These are phyloP conservation scores for Zosterops lateralis DNA, from an alignment of 2,113 vertebrate genomes.

Conservation along the genomic window DNA sequence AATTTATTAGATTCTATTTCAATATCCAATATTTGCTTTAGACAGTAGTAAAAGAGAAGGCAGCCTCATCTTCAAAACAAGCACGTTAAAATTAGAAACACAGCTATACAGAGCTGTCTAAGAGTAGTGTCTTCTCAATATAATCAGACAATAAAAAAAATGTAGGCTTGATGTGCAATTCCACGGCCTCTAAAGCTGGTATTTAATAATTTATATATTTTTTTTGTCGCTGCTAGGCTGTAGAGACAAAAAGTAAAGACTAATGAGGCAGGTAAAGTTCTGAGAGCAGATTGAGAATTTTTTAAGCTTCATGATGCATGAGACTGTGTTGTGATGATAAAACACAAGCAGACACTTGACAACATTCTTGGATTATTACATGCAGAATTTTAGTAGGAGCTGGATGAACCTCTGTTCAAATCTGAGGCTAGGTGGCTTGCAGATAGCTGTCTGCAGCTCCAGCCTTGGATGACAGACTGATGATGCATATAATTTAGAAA, in stretches of 20 bases:
- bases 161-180: neutral
- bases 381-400: neutral
- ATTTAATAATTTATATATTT: neutral
- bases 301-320: neutral
- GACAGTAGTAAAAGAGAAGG: neutral
- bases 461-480: neutral
- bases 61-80: slow-evolving; percentile 6
- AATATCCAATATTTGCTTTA: neutral
- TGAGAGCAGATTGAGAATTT: neutral
- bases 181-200: neutral
- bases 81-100: neutral
- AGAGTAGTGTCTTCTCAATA: neutral
- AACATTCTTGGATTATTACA: neutral
- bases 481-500: neutral
- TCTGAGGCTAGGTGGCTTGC: neutral
- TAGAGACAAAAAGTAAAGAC: neutral
- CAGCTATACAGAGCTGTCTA: neutral
- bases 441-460: neutral
- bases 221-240: neutral
- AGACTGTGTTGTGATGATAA: neutral
- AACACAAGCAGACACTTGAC: neutral
- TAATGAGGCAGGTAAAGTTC: neutral
- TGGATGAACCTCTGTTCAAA: neutral
- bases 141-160: neutral
- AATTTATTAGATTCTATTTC: neutral